Conservation (phyloP, 2,888 invertebrate genomes). For the Ormyrus nitidulus region DNA sequence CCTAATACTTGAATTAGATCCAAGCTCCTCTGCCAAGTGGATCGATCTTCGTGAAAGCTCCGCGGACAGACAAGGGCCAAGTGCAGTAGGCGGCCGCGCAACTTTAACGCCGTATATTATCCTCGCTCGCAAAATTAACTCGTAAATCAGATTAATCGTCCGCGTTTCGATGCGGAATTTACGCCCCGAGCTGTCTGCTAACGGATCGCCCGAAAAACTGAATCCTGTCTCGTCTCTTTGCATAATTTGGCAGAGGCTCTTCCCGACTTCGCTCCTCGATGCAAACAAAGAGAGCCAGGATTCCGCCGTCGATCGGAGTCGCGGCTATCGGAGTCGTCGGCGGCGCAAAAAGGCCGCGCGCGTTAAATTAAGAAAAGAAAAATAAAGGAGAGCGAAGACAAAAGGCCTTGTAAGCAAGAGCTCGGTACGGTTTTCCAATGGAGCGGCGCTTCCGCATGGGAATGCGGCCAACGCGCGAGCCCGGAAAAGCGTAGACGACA, state of each 20-base stretch:
- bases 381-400: too few species aligned
- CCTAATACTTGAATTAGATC: slow-evolving; percentile 38
- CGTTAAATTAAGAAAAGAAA: too few species aligned
- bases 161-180: neutral
- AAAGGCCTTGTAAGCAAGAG: too few species aligned
- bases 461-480: slow-evolving; percentile 35
- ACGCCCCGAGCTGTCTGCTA: too few species aligned
- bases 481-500: slow-evolving; percentile 3
- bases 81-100: neutral
- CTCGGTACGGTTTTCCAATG: slow-evolving; percentile 39
- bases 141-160: slow-evolving; percentile 15
- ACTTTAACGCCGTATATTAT: neutral
- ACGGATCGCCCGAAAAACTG: neutral
- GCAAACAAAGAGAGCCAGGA: neutral
- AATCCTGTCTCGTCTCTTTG: neutral
- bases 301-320: neutral
- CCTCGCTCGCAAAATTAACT: neutral
- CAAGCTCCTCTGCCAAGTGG: slow-evolving; percentile 38
- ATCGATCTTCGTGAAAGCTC: slow-evolving; percentile 19
- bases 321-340: too few species aligned
- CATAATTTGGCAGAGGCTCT: too few species aligned
- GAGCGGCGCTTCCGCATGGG: slow-evolving; percentile 47
- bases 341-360: slow-evolving; percentile 9
- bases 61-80: slow-evolving; percentile 31
- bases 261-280: neutral